phyloP scores from a whole-genome alignment of 2,797 vertebrate species.

The Myioborus miniatus region DNA sequence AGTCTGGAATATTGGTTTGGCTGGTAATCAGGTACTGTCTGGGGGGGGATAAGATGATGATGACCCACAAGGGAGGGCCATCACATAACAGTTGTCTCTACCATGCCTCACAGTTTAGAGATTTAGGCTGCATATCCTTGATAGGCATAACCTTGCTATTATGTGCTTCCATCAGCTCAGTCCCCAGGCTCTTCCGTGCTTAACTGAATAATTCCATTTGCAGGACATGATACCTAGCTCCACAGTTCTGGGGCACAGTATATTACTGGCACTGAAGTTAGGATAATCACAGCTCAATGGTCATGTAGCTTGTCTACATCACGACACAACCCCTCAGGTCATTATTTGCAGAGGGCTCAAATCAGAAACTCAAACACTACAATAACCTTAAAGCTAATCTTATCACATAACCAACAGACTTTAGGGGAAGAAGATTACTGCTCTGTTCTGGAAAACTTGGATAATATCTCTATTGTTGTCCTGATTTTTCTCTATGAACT shows the following conservation, averaged over 20 bases:
- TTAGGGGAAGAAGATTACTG: background rate
- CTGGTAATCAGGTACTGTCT: background rate
- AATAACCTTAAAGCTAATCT: constrained; percentile 17
- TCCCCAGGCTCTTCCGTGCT: background rate
- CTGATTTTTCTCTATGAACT: background rate
- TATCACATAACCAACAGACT: background rate
- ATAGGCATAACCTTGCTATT: constrained; percentile 7
- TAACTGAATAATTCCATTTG: constrained; percentile 49
- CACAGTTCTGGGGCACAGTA: background rate
- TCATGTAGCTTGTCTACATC: background rate
- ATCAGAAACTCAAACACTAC: background rate
- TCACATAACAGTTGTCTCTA: background rate
- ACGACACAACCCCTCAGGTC: background rate
- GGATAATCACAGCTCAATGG: constrained; percentile 5
- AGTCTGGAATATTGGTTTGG: background rate
- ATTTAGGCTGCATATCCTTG: constrained; percentile 8
- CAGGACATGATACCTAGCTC: constrained; percentile 36
- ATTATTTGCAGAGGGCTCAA: constrained; percentile 7
- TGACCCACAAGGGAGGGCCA: background rate
- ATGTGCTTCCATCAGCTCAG: background rate
- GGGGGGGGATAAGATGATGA: background rate
- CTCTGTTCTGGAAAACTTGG: background rate
- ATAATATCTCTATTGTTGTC: background rate
- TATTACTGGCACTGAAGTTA: background rate
- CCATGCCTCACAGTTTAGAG: background rate